phyloP scores from a whole-genome alignment of 2,797 vertebrate genomes.

The Molothrus aeneus region DNA sequence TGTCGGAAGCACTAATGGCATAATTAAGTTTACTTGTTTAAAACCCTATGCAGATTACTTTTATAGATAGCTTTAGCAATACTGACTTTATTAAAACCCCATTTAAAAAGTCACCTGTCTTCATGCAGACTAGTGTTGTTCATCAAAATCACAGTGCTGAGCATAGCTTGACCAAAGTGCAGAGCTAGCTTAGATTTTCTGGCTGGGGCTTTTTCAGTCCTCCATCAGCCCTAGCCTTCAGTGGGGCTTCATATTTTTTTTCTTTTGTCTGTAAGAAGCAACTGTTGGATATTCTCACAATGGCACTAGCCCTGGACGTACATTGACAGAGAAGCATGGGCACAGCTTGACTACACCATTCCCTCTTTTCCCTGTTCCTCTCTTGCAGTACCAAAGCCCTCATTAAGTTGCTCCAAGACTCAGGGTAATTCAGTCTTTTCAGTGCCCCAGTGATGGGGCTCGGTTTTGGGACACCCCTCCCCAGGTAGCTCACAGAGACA shows the following conservation, averaged over 20 bases:
- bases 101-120: conserved; percentile 48
- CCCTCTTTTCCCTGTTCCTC: not conserved
- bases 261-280: conserved; percentile 1
- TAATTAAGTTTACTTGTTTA: conserved; percentile 55
- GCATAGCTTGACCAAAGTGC: not conserved
- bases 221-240: not conserved
- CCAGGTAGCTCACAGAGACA: not conserved
- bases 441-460: not conserved
- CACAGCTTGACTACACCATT: not conserved
- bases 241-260: not conserved
- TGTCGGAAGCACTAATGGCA: not conserved
- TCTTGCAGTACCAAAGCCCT: not conserved
- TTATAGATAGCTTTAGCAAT: conserved; percentile 45
- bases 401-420: not conserved
- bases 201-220: not conserved
- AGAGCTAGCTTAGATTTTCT: not conserved
- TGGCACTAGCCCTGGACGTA: not conserved
- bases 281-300: not conserved
- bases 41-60: conserved; percentile 41
- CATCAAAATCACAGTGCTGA: conserved; percentile 30
- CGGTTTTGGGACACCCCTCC: not conserved
- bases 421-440: not conserved
- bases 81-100: conserved; percentile 55
- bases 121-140: not conserved
- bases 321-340: not conserved